Evolutionary conservation across 2,888 invertebrate species (phyloP).

Genomic region (Drosophila maculinotata): DNA sequence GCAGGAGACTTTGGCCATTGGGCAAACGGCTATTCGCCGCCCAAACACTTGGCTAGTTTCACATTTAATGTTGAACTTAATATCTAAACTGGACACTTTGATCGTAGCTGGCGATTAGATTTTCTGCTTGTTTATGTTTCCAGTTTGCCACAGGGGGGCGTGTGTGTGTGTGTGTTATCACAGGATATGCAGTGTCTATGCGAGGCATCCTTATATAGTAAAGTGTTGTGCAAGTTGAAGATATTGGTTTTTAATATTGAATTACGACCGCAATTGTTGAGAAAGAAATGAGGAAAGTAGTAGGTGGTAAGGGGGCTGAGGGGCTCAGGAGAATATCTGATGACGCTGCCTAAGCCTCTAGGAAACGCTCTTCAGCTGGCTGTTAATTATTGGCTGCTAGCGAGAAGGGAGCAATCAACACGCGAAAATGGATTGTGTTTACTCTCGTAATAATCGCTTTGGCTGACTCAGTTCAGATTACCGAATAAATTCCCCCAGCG

Average conservation of each 20-base stretch:
- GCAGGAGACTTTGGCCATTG: slow-evolving; percentile 38
- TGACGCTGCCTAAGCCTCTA: slow-evolving; percentile 58
- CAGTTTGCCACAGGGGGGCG: slow-evolving; percentile 19
- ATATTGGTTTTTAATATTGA: slow-evolving; percentile 77
- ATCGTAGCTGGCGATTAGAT: slow-evolving; percentile 73
- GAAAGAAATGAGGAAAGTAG: neutral
- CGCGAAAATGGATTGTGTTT: slow-evolving; percentile 79
- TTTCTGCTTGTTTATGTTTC: slow-evolving; percentile 60
- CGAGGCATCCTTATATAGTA: slow-evolving; percentile 21
- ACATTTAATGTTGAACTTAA: slow-evolving; percentile 65
- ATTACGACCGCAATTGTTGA: slow-evolving; percentile 47
- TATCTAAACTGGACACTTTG: slow-evolving; percentile 75
- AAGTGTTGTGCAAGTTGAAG: slow-evolving; percentile 61
- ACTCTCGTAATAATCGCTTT: slow-evolving; percentile 76
- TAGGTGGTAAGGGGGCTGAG: neutral
- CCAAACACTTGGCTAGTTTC: slow-evolving; percentile 64
- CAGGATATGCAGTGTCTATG: slow-evolving; percentile 42
- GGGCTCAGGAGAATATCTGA: slow-evolving; percentile 25
- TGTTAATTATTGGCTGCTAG: slow-evolving; percentile 51
- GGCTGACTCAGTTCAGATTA: slow-evolving; percentile 77
- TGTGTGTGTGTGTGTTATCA: slow-evolving; percentile 55
- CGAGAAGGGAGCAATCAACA: slow-evolving; percentile 63
- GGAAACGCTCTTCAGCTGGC: slow-evolving; percentile 25
- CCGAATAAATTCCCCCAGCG: slow-evolving; percentile 64
- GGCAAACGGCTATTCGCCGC: slow-evolving; percentile 38